phyloP scores from a whole-genome alignment of 1,140 invertebrate genomes.

The Macrocentrus cingulum region DNA sequence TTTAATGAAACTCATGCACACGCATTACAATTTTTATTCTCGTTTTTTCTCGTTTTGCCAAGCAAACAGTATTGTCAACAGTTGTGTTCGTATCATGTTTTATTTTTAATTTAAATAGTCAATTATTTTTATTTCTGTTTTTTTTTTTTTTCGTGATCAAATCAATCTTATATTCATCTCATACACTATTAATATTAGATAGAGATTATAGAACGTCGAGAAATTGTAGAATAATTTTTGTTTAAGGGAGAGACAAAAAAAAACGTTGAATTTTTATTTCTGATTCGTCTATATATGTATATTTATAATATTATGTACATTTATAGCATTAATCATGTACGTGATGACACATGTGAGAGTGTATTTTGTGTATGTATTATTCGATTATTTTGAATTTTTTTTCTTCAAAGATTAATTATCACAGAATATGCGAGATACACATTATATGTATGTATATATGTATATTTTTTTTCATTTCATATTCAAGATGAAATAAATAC shows the following conservation, averaged over 20 bases:
- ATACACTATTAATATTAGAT: too few species aligned
- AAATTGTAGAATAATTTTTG: too few species aligned
- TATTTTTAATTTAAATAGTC: slow-evolving; percentile 11
- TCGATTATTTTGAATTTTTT: slow-evolving; percentile 22
- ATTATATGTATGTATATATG: too few species aligned
- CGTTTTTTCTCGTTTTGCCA: too few species aligned
- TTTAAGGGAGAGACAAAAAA: too few species aligned
- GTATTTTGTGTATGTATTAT: slow-evolving; percentile 11
- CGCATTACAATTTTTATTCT: too few species aligned
- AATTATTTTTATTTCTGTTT: not conserved
- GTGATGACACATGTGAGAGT: not conserved
- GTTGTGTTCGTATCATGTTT: slow-evolving; percentile 42
- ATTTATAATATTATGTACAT: too few species aligned
- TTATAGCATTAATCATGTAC: slow-evolving; percentile 14
- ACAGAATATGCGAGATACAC: slow-evolving; percentile 58
- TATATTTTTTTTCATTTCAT: slow-evolving; percentile 27
- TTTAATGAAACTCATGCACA: too few species aligned
- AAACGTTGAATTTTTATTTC: too few species aligned
- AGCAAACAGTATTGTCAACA: slow-evolving; percentile 47
- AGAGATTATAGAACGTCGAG: too few species aligned
- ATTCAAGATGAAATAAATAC: slow-evolving; percentile 55
- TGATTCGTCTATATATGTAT: too few species aligned
- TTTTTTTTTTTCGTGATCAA: not conserved
- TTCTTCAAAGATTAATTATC: slow-evolving; percentile 55
- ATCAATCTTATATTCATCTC: too few species aligned